Evolutionary conservation across 2,113 vertebrate genomes (phyloP).

Genomic region (Pachycephala philippinensis): DNA sequence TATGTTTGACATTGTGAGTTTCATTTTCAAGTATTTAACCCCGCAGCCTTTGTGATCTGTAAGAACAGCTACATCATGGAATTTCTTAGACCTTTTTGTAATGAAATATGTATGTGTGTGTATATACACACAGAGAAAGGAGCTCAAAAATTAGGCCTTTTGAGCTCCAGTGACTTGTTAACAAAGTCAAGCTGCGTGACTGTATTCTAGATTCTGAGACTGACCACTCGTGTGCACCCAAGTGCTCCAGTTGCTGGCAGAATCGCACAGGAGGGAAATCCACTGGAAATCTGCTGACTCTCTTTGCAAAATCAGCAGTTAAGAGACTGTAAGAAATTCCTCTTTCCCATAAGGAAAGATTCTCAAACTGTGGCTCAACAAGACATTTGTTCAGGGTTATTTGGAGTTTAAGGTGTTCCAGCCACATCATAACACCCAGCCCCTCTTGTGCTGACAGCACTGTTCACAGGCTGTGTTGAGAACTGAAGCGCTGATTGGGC

Average conservation of each 20-base stretch:
- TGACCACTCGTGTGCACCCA: neutral
- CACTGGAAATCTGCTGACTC: neutral
- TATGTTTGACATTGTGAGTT: neutral
- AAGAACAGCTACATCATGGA: neutral
- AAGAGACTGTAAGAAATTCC: neutral
- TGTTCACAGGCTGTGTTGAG: neutral
- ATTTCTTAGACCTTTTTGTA: neutral
- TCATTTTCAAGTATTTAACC: neutral
- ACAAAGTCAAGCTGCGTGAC: neutral
- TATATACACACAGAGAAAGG: neutral
- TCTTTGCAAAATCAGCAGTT: neutral
- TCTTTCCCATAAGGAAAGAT: neutral
- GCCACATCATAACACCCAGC: neutral
- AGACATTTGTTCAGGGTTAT: neutral
- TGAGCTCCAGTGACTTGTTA: neutral
- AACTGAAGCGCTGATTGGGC: neutral
- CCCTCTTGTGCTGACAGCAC: neutral
- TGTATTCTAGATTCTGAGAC: neutral
- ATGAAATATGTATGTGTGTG: neutral
- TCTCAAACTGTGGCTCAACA: neutral
- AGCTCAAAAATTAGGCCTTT: neutral
- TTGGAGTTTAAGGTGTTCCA: neutral
- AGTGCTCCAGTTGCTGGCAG: neutral
- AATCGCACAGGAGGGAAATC: neutral
- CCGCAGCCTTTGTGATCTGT: fast-evolving